phyloP scores from a whole-genome alignment of 2,888 invertebrate genomes.

The Geotrupes spiniger region DNA sequence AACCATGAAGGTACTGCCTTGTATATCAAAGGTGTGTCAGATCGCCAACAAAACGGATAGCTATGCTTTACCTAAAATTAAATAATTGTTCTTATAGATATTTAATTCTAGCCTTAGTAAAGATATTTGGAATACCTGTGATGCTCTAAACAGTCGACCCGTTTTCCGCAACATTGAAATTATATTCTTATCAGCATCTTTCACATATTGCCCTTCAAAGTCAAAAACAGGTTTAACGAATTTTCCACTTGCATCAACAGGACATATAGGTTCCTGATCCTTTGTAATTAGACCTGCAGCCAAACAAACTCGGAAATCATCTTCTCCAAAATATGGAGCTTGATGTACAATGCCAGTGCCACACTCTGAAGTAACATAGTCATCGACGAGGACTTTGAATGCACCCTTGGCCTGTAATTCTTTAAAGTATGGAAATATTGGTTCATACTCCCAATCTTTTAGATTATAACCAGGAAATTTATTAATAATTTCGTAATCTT shows the following conservation, averaged over 20 bases:
- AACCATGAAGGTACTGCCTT: conserved; percentile 99
- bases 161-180: conserved; percentile 79
- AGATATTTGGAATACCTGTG: too few species aligned
- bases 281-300: conserved; percentile 77
- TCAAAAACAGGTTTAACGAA: conserved; percentile 83
- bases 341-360: conserved; percentile 99
- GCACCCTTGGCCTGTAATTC: conserved; percentile 62
- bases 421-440: conserved; percentile 86
- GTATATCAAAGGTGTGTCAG: conserved; percentile 97
- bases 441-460: conserved; percentile 78
- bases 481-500: conserved; percentile 69
- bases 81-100: too few species aligned
- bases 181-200: conserved; percentile 96
- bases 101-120: too few species aligned
- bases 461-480: conserved; percentile 78
- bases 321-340: conserved; percentile 99
- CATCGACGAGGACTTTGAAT: conserved; percentile 81
- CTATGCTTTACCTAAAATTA: conserved; percentile 74
- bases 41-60: conserved; percentile 99
- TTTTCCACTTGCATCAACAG: conserved; percentile 87
- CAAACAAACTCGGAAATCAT: conserved; percentile 86
- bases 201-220: conserved; percentile 88
- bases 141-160: too few species aligned
- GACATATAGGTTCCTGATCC: conserved; percentile 88
- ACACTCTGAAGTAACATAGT: conserved; percentile 92